Evolutionary conservation across 2,113 vertebrate species (phyloP), one percentile per base, ranked within the genome.

Genomic region (Pluvialis apricaria): DNA sequence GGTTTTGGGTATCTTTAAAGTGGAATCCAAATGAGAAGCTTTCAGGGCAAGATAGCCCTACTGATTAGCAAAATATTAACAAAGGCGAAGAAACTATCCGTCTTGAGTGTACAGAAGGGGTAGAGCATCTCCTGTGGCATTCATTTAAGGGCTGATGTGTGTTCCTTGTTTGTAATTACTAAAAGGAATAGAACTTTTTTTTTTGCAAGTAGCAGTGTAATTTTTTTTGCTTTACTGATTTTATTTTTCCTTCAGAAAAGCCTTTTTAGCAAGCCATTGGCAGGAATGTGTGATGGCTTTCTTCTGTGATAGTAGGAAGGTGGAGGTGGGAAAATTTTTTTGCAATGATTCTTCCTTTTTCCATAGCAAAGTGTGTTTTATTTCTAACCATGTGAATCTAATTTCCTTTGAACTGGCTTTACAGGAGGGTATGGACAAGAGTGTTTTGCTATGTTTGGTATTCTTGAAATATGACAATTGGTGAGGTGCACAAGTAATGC

Each of bases 341-440:
- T 31, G 17, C 7, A 72, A 58, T 19, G 0, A 32, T 73, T 86
- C 80, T 83, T 68, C 16, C 14, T 55, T 0, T 0, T 75, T 72
- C 24, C 18, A 9, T 5, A n/a, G 26, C 16, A 57, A 81, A 61
- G 11, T 72, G 22, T 0, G 3, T 77, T 86, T 88, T 73, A 58
- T 70, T 90, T 88, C 34, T 81, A 81, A 62, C 19, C 10, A 21
- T 19, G 4, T 71, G 70, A 47, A 24, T 81, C 40, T 55, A 38
- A 73, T 69, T 81, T 86, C 10, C 12, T 70, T 72, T 84, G 45
- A 78, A 40, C 5, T 44, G 44, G 17, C n/a, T 81, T 79, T 76
- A 17, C 17, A 69, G 58, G 21, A 15, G 11, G 5, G 6, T 29
- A 24, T 4, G 2, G 25, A 47, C 21, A 77, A 55, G 49, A 52